A percentile compares a stretch with the other conserved stretches of the same genome.
Evolutionary conservation across 2,113 vertebrate genomes (phyloP).

Genomic region (Tachysurus vachellii): DNA sequence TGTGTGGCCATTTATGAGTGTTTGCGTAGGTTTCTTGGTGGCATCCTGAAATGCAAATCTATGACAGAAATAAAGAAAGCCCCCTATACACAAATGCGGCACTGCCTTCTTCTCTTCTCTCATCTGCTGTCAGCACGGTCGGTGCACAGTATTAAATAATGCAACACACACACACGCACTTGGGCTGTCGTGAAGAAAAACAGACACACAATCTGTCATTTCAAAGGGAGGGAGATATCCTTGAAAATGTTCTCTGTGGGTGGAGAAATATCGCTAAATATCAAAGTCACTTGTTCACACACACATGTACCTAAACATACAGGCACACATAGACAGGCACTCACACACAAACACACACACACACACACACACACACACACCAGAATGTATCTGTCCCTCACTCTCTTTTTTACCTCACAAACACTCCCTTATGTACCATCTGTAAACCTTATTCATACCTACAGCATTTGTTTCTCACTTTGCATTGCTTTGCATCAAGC

Average conservation of each 20-base stretch:
- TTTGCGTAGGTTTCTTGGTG: constrained; percentile 38
- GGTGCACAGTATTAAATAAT: constrained; percentile 53
- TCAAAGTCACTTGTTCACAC: constrained; percentile 18
- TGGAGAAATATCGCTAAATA: constrained; percentile 52
- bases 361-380: background rate
- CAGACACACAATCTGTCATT: constrained; percentile 56
- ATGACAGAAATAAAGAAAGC: constrained; percentile 49
- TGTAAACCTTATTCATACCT: background rate
- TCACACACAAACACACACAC: too few species aligned
- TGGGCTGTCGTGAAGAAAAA: constrained; percentile 44
- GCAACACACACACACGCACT: constrained; percentile 46
- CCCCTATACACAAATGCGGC: constrained; percentile 37
- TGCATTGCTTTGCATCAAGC: constrained; percentile 2
- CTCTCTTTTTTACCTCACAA: background rate
- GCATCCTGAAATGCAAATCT: constrained; percentile 55
- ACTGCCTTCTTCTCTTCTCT: constrained; percentile 42
- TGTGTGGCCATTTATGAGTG: constrained; percentile 16
- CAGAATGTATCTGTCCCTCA: background rate
- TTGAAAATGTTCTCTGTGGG: constrained; percentile 54
- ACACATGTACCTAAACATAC: background rate
- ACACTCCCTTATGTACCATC: constrained; percentile 26
- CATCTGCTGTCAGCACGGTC: constrained; percentile 52
- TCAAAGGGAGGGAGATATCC: constrained; percentile 55
- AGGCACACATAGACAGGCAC: constrained; percentile 9
- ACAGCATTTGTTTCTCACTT: background rate